phyloP scores from a whole-genome alignment of 2,888 invertebrate genomes.

The Caenorhabditis sp. region DNA sequence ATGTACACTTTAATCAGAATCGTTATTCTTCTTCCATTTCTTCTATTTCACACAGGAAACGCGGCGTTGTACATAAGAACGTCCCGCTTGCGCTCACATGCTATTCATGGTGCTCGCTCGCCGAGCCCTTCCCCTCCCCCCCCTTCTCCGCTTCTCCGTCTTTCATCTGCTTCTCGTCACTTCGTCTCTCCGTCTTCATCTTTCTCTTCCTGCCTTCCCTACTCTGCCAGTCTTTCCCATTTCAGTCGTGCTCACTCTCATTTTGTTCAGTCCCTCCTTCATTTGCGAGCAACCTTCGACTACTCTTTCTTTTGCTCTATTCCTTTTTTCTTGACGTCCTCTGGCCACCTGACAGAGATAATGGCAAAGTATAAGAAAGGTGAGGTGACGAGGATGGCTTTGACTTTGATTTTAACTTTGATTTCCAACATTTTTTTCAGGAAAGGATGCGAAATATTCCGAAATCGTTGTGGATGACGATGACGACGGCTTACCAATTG shows the following conservation, averaged over 20 bases:
- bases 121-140: slow-evolving; percentile 11
- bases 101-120: slow-evolving; percentile 30
- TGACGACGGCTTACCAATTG: slow-evolving; percentile 60
- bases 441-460: slow-evolving; percentile 76
- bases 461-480: slow-evolving; percentile 73
- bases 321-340: background rate
- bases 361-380: slow-evolving; percentile 76
- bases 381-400: slow-evolving; percentile 27
- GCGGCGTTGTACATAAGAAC: background rate
- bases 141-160: slow-evolving; percentile 11
- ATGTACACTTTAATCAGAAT: too few species aligned
- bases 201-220: slow-evolving; percentile 28
- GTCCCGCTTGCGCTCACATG: background rate
- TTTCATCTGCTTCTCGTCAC: slow-evolving; percentile 44
- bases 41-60: too few species aligned
- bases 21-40: too few species aligned
- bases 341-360: slow-evolving; percentile 22
- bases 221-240: slow-evolving; percentile 32
- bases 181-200: slow-evolving; percentile 40
- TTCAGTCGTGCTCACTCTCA: slow-evolving; percentile 44
- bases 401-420: background rate
- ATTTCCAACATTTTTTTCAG: slow-evolving; percentile 53
- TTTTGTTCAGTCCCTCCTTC: background rate
- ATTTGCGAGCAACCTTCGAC: slow-evolving; percentile 16
- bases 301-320: slow-evolving; percentile 19